Evolutionary conservation across 2,113 vertebrate genomes (phyloP), one percentile per base, ranked within the genome.

Genomic region (Neopipo cinnamomea): DNA sequence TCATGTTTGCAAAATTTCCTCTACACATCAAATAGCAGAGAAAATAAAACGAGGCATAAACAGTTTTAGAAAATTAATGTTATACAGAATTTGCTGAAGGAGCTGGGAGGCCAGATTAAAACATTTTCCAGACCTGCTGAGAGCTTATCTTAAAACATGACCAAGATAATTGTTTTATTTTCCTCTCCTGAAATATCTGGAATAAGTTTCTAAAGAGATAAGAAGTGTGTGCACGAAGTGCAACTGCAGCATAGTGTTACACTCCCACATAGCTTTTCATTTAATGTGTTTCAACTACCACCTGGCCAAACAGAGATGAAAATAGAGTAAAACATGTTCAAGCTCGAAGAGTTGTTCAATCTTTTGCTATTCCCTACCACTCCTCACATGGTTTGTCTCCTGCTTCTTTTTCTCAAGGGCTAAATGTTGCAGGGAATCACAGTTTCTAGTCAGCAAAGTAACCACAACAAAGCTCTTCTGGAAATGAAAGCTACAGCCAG

Each of bases 111-210:
- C 94, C 93, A 93, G 89, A 92, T 97, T 93, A 97, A 96, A 97
- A 87, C 59, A 76, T 85, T 85, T 90, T 83, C 91, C 88, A 97
- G 94, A 94, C 85, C 74, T 94, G 82, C 93, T 89, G 88, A 92
- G 93, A 95, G 95, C 80, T 95, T 94, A 96, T 95, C 95, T 96
- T 95, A 95, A 96, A 94, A 95, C 72, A 93, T 86, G 93, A 95
- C 88, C 52, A 91, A 95, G 85, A 81, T 89, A 97, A 97, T 96
- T 94, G 71, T 92, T 94, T 89, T 97, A 92, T 96, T 96, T 95
- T 95, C 66, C 82, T 83, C 91, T 95, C 49, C 92, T 85, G 76
- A 88, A 97, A 95, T 93, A 93, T 96, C 91, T 96, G 95, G 95
- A 96, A 63, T 47, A 82, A 97, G 91, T 97, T 97, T 75, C 94